phyloP scores from a whole-genome alignment of 1,140 invertebrate species.

The Eubasilissa regina region DNA sequence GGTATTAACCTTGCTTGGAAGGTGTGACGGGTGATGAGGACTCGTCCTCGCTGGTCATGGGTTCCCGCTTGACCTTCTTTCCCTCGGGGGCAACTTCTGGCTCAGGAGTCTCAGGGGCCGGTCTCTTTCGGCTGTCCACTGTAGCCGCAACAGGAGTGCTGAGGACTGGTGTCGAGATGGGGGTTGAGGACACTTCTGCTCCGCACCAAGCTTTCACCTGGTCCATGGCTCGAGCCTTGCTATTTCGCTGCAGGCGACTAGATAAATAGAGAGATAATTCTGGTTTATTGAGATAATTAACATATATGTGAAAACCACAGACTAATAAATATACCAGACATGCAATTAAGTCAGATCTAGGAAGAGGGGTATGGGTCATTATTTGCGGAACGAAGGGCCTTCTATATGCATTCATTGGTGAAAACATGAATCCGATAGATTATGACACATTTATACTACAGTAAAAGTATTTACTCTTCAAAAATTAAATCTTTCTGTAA shows the following conservation, averaged over 20 bases:
- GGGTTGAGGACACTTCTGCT: constrained; percentile 66
- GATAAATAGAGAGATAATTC: background rate
- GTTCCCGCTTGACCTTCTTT: constrained; percentile 55
- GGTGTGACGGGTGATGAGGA: constrained; percentile 26
- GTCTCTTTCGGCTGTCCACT: background rate
- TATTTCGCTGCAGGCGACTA: constrained; percentile 81
- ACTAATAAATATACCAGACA: no score
- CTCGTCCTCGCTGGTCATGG: constrained; percentile 50
- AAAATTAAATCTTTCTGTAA: no score
- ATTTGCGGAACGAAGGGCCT: no score
- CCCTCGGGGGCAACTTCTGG: background rate
- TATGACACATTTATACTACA: no score
- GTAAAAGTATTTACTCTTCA: no score
- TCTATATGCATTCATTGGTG: no score
- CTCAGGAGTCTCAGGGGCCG: background rate
- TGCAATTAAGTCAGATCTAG: no score
- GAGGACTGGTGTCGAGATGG: background rate
- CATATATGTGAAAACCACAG: no score
- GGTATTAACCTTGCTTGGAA: background rate
- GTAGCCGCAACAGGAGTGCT: background rate
- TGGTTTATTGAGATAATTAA: constrained; percentile 2
- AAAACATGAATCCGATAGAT: no score
- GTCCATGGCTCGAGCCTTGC: constrained; percentile 85
- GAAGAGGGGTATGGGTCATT: no score
- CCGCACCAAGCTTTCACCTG: constrained; percentile 90